A percentile compares a stretch with the other conserved stretches of the same genome.
phyloP scores from a whole-genome alignment of 2,888 invertebrate genomes.

The Tetranychus piercei region DNA sequence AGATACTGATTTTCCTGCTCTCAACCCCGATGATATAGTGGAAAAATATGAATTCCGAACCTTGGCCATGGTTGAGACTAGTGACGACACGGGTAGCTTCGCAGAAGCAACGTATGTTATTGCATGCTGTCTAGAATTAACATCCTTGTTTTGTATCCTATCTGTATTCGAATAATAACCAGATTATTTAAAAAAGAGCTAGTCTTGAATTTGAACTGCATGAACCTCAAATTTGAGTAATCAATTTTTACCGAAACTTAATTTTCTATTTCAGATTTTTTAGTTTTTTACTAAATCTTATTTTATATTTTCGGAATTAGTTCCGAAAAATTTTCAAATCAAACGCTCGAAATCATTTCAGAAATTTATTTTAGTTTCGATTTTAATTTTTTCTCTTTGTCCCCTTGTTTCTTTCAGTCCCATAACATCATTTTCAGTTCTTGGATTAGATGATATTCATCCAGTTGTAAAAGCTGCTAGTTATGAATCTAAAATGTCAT shows the following conservation, averaged over 20 bases:
- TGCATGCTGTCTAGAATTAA: too few relatives aligned
- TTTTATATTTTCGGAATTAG: too few relatives aligned
- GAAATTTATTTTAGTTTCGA: neutral
- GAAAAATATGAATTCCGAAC: constrained; percentile 62
- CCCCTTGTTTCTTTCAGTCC: neutral
- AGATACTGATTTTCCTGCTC: constrained; percentile 73
- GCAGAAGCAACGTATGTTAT: constrained; percentile 3
- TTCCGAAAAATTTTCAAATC: neutral
- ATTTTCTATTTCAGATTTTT: too few relatives aligned
- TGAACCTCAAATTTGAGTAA: too few relatives aligned
- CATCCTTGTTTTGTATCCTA: too few relatives aligned
- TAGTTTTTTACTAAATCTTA: too few relatives aligned
- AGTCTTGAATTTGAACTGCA: too few relatives aligned
- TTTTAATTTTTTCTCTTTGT: neutral
- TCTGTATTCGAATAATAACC: too few relatives aligned
- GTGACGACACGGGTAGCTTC: constrained; percentile 13
- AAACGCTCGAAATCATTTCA: neutral
- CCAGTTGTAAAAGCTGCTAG: neutral
- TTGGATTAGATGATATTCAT: neutral
- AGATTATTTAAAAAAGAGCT: too few relatives aligned
- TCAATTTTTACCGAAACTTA: too few relatives aligned
- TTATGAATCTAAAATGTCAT: neutral
- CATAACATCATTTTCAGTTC: neutral
- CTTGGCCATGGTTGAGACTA: constrained; percentile 63
- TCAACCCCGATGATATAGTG: constrained; percentile 69